A percentile compares a stretch with the other conserved stretches of the same genome.
phyloP scores from a whole-genome alignment of 2,888 invertebrate species.

The Parnassius mnemosyne region DNA sequence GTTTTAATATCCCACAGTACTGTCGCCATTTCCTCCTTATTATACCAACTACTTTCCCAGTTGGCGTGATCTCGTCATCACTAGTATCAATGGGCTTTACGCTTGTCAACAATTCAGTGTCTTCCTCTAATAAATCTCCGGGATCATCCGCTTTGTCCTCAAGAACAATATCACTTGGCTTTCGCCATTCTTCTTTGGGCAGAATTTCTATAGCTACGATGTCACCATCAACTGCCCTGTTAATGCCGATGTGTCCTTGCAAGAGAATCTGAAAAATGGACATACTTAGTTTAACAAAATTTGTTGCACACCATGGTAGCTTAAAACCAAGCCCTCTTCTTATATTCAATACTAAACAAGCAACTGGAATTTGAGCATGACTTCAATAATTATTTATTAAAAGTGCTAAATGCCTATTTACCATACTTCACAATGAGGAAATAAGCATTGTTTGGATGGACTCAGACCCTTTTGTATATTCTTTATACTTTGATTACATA shows the following conservation, averaged over 20 bases:
- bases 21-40: constrained; percentile 98
- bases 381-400: too few relatives aligned
- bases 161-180: constrained; percentile 91
- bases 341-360: too few relatives aligned
- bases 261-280: constrained; percentile 83
- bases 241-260: constrained; percentile 92
- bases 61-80: constrained; percentile 70
- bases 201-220: constrained; percentile 94
- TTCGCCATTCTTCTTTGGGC: constrained; percentile 93
- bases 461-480: too few relatives aligned
- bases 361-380: too few relatives aligned
- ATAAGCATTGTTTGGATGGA: too few relatives aligned
- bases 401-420: too few relatives aligned
- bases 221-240: constrained; percentile 97
- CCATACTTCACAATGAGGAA: too few relatives aligned
- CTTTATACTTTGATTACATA: too few relatives aligned
- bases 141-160: constrained; percentile 88
- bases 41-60: constrained; percentile 89
- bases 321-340: too few relatives aligned
- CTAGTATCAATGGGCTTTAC: constrained; percentile 43
- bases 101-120: constrained; percentile 62
- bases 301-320: neutral
- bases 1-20: constrained; percentile 97
- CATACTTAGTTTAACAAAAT: too few relatives aligned
- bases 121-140: constrained; percentile 84